These are phyloP conservation scores for Semnopithecus entellus DNA, from an alignment of 2,113 vertebrate genomes.

Conservation along the genomic window DNA sequence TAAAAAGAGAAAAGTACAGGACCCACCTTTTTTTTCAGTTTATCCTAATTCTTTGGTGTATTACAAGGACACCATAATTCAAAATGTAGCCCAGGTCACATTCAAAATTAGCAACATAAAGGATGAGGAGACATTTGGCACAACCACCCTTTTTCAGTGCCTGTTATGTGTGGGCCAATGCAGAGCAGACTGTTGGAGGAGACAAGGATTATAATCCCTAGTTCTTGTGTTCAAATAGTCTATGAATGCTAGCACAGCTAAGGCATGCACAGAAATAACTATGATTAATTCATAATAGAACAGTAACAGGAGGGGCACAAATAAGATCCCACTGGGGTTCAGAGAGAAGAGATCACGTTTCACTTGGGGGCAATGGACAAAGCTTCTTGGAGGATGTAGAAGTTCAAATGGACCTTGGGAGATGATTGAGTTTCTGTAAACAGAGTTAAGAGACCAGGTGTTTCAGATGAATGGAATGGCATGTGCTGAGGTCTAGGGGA, in stretches of 20 bases:
- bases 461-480: background rate
- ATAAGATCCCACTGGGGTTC: background rate
- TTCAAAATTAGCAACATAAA: background rate
- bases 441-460: background rate
- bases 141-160: background rate
- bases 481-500: background rate
- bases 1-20: background rate
- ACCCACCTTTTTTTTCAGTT: background rate
- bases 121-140: background rate
- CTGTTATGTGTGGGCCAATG: background rate
- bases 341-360: background rate
- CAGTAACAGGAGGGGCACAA: background rate
- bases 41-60: background rate
- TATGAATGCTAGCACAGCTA: background rate
- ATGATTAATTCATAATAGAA: background rate
- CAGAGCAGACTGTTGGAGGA: background rate
- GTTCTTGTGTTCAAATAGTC: background rate
- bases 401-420: background rate
- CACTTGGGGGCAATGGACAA: background rate
- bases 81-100: background rate
- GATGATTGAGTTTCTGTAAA: background rate
- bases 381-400: background rate
- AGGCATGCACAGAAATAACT: background rate
- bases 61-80: background rate
- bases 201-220: background rate